A percentile compares a stretch with the other conserved stretches of the same genome.
These are phyloP conservation scores for Callyntrura guangdongensis DNA, from an alignment of 2,888 invertebrate species.

Conservation along the genomic window DNA sequence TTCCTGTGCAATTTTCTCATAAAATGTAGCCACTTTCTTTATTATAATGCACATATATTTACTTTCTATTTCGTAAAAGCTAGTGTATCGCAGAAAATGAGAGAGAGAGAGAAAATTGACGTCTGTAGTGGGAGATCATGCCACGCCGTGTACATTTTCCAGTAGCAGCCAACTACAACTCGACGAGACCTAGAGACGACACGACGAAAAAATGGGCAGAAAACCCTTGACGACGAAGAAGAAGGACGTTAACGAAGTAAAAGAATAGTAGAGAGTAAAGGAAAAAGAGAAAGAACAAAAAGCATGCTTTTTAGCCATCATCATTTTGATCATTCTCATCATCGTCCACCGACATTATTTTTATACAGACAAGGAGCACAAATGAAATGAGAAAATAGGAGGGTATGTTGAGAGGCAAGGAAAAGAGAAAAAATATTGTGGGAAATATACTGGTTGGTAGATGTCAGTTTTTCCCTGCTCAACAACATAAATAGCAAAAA, in stretches of 20 bases:
- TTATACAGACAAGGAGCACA: not conserved
- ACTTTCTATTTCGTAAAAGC: not conserved
- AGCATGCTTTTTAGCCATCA: conserved; percentile 30
- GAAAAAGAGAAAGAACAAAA: not conserved
- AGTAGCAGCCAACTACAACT: not conserved
- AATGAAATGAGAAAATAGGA: not conserved
- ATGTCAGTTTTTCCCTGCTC: not conserved
- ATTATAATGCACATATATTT: conserved; percentile 24
- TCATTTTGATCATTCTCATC: conserved; percentile 14
- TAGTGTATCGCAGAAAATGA: not conserved
- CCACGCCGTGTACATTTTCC: not conserved
- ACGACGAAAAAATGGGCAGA: not conserved
- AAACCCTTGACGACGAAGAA: conserved; percentile 7
- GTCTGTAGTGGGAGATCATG: not conserved
- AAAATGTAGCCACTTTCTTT: not conserved
- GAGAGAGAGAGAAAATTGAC: not conserved
- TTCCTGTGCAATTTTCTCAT: not conserved
- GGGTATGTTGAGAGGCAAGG: too few species aligned
- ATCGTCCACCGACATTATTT: not conserved
- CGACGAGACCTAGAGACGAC: not conserved
- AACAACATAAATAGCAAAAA: not conserved
- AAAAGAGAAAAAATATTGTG: not conserved
- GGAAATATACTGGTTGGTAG: conserved; percentile 21
- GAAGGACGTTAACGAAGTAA: not conserved
- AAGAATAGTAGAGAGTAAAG: not conserved